A percentile compares a stretch with the other conserved stretches of the same genome.
Evolutionary conservation across 2,888 invertebrate species (phyloP).

Genomic region (Helicoverpa assulta): DNA sequence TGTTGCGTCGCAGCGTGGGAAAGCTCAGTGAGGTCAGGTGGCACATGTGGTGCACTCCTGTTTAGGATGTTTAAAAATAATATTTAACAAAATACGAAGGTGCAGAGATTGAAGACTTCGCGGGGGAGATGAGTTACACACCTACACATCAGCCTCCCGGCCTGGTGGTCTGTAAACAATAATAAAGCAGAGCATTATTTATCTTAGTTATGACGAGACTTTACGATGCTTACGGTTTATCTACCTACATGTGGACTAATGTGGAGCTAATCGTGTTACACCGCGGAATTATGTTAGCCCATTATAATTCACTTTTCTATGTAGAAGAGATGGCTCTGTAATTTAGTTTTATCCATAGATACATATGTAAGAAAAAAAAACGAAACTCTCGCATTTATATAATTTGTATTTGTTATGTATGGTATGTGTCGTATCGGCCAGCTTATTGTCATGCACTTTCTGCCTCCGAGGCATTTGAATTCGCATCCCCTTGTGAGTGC

Average conservation of each 20-base stretch:
- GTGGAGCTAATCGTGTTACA: slow-evolving; percentile 70
- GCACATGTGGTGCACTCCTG: slow-evolving; percentile 88
- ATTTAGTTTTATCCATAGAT: slow-evolving; percentile 3
- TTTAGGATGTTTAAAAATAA: slow-evolving; percentile 87
- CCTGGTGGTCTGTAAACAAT: slow-evolving; percentile 87
- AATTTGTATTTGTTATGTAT: slow-evolving; percentile 18
- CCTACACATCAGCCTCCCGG: slow-evolving; percentile 57
- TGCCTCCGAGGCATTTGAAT: slow-evolving; percentile 52
- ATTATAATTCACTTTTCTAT: slow-evolving; percentile 61
- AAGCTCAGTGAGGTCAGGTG: slow-evolving; percentile 88
- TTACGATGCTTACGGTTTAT: slow-evolving; percentile 69
- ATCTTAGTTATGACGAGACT: slow-evolving; percentile 79
- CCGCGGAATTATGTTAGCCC: slow-evolving; percentile 70
- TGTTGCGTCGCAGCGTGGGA: slow-evolving; percentile 83
- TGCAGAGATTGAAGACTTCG: slow-evolving; percentile 77
- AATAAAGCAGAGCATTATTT: slow-evolving; percentile 80
- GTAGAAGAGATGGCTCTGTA: slow-evolving; percentile 49
- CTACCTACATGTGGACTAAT: slow-evolving; percentile 66
- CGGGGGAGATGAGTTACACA: slow-evolving; percentile 79
- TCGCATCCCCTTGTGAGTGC: slow-evolving; percentile 56
- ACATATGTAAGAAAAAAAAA: not conserved
- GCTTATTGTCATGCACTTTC: slow-evolving; percentile 36
- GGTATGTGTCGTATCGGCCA: slow-evolving; percentile 4
- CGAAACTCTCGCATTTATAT: slow-evolving; percentile 11
- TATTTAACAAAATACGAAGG: slow-evolving; percentile 83